Percentiles rank a stretch among this genome's conserved stretches.
These are phyloP conservation scores for Hypomesus transpacificus DNA, from an alignment of 2,113 vertebrate species.

Conservation along the genomic window DNA sequence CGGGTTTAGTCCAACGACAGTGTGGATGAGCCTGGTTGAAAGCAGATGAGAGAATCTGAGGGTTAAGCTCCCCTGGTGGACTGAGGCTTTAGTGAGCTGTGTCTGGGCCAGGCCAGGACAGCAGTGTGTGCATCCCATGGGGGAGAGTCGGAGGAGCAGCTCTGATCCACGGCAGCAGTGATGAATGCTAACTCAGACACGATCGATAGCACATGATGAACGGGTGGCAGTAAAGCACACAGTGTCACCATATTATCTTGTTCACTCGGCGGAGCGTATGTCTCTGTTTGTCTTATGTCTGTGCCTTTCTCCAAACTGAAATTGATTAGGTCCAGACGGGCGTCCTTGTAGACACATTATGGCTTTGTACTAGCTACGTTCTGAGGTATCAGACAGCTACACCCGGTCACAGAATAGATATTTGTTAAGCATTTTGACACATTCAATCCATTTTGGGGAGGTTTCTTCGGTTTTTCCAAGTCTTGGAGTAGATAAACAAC, in stretches of 20 bases:
- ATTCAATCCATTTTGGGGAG: conserved; percentile 14
- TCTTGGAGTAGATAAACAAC: conserved; percentile 32
- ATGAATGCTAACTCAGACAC: conserved; percentile 60
- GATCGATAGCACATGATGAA: conserved; percentile 59
- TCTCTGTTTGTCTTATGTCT: conserved; percentile 54
- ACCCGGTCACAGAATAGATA: conserved; percentile 21
- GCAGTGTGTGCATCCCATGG: not conserved
- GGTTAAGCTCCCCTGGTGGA: conserved; percentile 12
- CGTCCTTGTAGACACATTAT: conserved; percentile 30
- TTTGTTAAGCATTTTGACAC: conserved; percentile 21
- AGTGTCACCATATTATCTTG: conserved; percentile 47
- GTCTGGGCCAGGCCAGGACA: not conserved
- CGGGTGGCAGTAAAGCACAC: conserved; percentile 23
- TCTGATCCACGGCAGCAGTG: conserved; percentile 45
- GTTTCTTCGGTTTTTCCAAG: conserved; percentile 19
- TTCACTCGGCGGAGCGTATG: conserved; percentile 18
- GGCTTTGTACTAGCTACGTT: conserved; percentile 26
- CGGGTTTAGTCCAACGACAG: conserved; percentile 36
- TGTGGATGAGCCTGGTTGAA: conserved; percentile 17
- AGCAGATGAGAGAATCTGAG: conserved; percentile 2
- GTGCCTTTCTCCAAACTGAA: conserved; percentile 35
- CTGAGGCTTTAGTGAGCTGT: not conserved
- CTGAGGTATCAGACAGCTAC: conserved; percentile 16
- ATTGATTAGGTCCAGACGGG: conserved; percentile 38
- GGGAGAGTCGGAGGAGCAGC: conserved; percentile 25